These are phyloP conservation scores for Eupithecia vulgata DNA, from an alignment of 2,888 invertebrate genomes.

Conservation along the genomic window DNA sequence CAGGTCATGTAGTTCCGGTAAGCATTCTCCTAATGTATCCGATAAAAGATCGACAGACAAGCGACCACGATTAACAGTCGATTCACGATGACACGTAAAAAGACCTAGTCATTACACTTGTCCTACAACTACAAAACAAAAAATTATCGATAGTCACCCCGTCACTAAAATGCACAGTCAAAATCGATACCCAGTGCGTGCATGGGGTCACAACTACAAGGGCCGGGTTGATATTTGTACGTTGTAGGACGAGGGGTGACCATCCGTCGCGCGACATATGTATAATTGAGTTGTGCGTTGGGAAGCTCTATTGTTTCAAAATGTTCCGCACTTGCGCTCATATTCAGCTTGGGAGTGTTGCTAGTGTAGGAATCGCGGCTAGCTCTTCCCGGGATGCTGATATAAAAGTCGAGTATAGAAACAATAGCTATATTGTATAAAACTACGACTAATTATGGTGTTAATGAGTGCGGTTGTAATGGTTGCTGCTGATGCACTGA, in stretches of 20 bases:
- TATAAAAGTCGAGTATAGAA: too few species aligned
- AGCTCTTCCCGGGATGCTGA: too few species aligned
- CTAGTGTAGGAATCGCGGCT: too few species aligned
- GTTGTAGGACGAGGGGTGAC: slow-evolving; percentile 35
- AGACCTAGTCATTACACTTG: slow-evolving; percentile 7
- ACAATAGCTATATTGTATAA: too few species aligned
- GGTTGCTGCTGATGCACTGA: too few species aligned
- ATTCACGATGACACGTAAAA: neutral
- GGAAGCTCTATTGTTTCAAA: slow-evolving; percentile 54
- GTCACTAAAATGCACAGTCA: slow-evolving; percentile 56
- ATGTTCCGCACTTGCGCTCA: slow-evolving; percentile 13
- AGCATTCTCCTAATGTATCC: too few species aligned
- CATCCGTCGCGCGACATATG: slow-evolving; percentile 65
- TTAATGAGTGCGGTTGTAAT: too few species aligned
- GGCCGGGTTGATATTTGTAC: slow-evolving; percentile 30
- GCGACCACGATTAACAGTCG: too few species aligned
- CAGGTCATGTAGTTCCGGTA: too few species aligned
- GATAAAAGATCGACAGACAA: too few species aligned
- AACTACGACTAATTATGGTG: too few species aligned
- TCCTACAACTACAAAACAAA: slow-evolving; percentile 3
- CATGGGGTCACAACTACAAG: slow-evolving; percentile 51
- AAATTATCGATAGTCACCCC: slow-evolving; percentile 33
- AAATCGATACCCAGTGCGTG: slow-evolving; percentile 69
- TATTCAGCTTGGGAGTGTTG: slow-evolving; percentile 22
- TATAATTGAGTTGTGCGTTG: slow-evolving; percentile 42